Base-by-base conservation (phyloP, 1,140 invertebrate genomes). In the Diorhabda sublineata region DNA sequence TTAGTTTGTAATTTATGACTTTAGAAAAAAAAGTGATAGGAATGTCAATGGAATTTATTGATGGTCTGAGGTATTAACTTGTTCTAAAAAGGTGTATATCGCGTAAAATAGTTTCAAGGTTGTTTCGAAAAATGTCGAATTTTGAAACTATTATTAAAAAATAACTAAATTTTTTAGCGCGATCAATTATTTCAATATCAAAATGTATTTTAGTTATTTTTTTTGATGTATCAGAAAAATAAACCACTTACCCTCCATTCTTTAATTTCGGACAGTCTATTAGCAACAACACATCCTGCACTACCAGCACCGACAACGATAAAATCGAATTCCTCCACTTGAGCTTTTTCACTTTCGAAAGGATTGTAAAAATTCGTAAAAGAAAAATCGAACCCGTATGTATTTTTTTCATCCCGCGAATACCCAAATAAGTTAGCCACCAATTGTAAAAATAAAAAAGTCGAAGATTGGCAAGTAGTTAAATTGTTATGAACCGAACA, bases 241-340 rank as follows among this genome's bases (percentile, higher is more conserved):
- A 26, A 26, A 26, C 26, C 4, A 71, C 80, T 74, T 68, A 85
- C 84, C 73, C 75, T 84, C 82, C 84, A 85, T 43, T 84, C 59
- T n/a, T 74, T 68, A 42, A 83, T 76, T 75, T 87, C 86, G 45
- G 83, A 82, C 42, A 91, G 77, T 57, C 89, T 77, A 74, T 86
- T 88, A 3, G 89, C 89, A 43, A 91, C 68, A 43, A 90, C 89
- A 75, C 86, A 87, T 45, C 89, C 89, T 3, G 88, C 87, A 45
- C 88, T 88, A 69, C 89, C 88, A 26, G 86, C 88, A 7, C 88
- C 89, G 61, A 90, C 83, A 3, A 86, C 76, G 64, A 86, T 83
- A 72, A 86, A 86, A 73, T 86, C 84, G 69, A 80, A 85, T 47
- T 83, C 77, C 69, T 74, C 61, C 7, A 69, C 47, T 8, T 73